Percentiles rank a stretch among this genome's conserved stretches.
Conservation (phyloP, 2,888 invertebrate species). For the Himalopsyche japonica region DNA sequence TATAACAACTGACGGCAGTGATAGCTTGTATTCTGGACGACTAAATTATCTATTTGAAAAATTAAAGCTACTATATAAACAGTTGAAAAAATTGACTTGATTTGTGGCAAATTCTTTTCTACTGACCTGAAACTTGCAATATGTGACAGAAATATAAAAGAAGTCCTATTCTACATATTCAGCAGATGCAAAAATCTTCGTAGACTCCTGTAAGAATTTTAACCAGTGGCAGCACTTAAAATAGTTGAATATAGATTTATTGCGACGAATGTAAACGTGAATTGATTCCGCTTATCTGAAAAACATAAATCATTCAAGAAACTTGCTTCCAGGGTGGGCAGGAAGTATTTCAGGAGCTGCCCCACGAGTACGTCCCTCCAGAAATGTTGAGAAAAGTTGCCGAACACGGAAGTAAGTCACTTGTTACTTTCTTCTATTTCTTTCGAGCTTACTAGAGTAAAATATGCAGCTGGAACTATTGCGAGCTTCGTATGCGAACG, state of each 20-base stretch:
- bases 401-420: constrained; percentile 86
- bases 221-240: not conserved
- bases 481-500: not conserved
- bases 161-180: not conserved
- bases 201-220: not conserved
- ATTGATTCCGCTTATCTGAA: not conserved
- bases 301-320: constrained; percentile 1
- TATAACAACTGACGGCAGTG: too few species aligned
- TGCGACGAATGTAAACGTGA: not conserved
- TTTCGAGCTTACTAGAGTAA: not conserved
- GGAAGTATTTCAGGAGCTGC: constrained; percentile 94
- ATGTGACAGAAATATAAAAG: not conserved
- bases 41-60: too few species aligned
- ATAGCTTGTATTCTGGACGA: too few species aligned
- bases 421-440: not conserved
- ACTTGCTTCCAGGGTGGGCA: constrained; percentile 68
- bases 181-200: not conserved
- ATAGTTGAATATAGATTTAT: not conserved
- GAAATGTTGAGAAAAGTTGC: constrained; percentile 94
- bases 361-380: constrained; percentile 96
- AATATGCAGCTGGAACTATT: not conserved
- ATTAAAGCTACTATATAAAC: too few species aligned
- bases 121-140: not conserved
- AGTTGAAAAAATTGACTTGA: too few species aligned
- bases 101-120: not conserved